A percentile compares a stretch with the other conserved stretches of the same genome.
phyloP scores from a whole-genome alignment of 2,797 vertebrate species.

The Silurus aristotelis region DNA sequence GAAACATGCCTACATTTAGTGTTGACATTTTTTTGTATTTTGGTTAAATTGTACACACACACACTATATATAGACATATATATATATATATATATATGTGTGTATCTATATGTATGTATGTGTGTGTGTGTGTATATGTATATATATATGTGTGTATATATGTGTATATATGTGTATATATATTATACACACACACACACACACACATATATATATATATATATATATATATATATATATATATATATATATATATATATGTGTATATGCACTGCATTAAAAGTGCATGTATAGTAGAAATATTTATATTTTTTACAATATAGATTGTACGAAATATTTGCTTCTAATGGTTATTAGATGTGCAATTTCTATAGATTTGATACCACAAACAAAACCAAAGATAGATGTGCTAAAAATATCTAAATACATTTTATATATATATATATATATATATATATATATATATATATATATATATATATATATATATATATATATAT shows the following conservation, averaged over 20 bases:
- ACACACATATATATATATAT: neutral
- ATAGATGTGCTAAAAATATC: slow-evolving; percentile 59
- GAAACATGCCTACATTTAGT: slow-evolving; percentile 1
- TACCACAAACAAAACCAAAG: slow-evolving; percentile 74
- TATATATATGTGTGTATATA: neutral
- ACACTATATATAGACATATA: too few species aligned
- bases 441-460: slow-evolving; percentile 36
- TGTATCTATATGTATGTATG: neutral
- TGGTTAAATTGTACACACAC: neutral
- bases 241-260: neutral
- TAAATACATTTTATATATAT: neutral
- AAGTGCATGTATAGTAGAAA: slow-evolving; percentile 56
- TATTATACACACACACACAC: too few species aligned
- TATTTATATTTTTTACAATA: slow-evolving; percentile 66
- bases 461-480: slow-evolving; percentile 34
- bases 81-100: too few species aligned
- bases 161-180: neutral
- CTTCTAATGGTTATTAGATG: slow-evolving; percentile 66
- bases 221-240: neutral
- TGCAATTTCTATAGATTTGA: slow-evolving; percentile 74
- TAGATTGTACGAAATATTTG: slow-evolving; percentile 71
- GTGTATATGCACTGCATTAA: neutral
- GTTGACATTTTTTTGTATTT: neutral
- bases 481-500: neutral
- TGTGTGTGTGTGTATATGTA: neutral